A percentile compares a stretch with the other conserved stretches of the same genome.
phyloP scores from a whole-genome alignment of 1,140 invertebrate species.

The Meloidogyne chitwoodi region DNA sequence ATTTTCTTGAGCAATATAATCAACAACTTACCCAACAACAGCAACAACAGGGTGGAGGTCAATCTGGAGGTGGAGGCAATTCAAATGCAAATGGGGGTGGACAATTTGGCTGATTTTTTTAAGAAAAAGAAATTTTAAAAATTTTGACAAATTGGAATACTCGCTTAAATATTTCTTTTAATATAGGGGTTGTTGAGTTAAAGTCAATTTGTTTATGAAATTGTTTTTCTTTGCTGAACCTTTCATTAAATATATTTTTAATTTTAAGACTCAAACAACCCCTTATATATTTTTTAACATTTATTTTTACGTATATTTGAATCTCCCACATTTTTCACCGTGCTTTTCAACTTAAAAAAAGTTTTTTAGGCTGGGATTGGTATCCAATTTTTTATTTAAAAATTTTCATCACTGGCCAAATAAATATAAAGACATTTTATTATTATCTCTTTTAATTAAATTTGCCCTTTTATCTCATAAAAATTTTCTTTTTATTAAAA shows the following conservation, averaged over 20 bases:
- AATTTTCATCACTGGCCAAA: background rate
- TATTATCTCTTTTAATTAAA: background rate
- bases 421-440: background rate
- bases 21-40: constrained; percentile 26
- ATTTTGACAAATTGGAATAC: background rate
- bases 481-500: background rate
- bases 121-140: background rate
- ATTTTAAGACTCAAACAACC: background rate
- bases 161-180: background rate
- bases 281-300: background rate
- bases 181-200: background rate
- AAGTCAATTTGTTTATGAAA: background rate
- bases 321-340: background rate
- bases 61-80: background rate
- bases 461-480: background rate
- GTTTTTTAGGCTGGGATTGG: background rate
- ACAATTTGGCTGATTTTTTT: background rate
- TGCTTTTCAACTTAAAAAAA: background rate
- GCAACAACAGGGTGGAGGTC: constrained; percentile 2
- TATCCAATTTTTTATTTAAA: background rate
- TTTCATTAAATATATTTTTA: too few species aligned
- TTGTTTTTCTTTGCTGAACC: too few species aligned
- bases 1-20: constrained; percentile 33
- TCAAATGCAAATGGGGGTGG: constrained; percentile 1
- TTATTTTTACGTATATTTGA: background rate